Percentiles rank a stretch among this genome's conserved stretches.
Evolutionary conservation across 2,797 vertebrate genomes (phyloP).

Genomic region (Sebastes melanostomus): DNA sequence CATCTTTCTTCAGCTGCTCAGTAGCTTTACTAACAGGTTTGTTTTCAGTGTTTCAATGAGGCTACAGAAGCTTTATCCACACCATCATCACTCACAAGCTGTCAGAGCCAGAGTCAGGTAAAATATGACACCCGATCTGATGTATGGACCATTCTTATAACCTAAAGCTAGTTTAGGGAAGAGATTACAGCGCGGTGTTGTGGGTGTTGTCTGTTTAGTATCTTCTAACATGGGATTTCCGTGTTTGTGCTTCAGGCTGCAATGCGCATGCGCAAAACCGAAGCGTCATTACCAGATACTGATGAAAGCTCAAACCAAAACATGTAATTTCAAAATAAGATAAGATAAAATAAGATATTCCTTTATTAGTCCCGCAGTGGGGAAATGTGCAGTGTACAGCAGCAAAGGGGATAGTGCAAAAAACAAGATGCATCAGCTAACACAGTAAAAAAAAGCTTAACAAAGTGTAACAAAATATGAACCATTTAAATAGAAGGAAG

Average conservation of each 20-base stretch:
- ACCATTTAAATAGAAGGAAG: too few species aligned
- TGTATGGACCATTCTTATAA: too few species aligned
- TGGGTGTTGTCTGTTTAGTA: not conserved
- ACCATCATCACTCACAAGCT: not conserved
- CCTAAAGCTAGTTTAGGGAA: not conserved
- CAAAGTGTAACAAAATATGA: too few species aligned
- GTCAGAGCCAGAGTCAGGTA: not conserved
- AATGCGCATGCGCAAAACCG: slow-evolving; percentile 42
- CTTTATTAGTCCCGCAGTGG: too few species aligned
- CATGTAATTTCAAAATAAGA: too few species aligned
- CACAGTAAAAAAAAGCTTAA: too few species aligned
- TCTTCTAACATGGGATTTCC: slow-evolving; percentile 27
- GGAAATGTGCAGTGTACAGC: too few species aligned
- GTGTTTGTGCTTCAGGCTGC: not conserved
- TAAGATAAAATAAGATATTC: too few species aligned
- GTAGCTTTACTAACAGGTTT: not conserved
- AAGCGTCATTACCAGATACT: not conserved
- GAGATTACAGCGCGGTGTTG: not conserved
- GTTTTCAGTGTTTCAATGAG: not conserved
- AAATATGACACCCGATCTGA: not conserved
- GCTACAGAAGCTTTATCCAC: not conserved
- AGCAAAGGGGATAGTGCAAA: too few species aligned
- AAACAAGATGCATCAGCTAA: too few species aligned
- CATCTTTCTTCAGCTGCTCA: slow-evolving; percentile 81
- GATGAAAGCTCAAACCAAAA: not conserved